Percentiles rank a stretch among this genome's conserved stretches.
Evolutionary conservation across 2,888 invertebrate genomes (phyloP).

Genomic region (Ferdinandea cuprea): DNA sequence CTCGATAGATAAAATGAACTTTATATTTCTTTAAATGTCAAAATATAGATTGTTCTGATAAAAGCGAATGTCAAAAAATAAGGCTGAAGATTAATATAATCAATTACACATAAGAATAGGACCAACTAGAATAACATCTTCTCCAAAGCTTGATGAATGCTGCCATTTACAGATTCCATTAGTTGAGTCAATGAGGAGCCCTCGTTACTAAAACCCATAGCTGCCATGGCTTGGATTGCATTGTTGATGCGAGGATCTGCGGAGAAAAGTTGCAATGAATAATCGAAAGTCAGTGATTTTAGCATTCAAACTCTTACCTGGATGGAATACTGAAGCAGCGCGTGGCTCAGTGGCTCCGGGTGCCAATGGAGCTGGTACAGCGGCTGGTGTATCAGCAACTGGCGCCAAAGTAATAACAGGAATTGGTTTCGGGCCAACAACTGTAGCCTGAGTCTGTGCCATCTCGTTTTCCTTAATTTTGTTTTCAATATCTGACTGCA

Average conservation of each 20-base stretch:
- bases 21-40: too few species aligned
- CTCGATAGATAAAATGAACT: too few species aligned
- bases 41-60: too few species aligned
- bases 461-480: conserved; percentile 73
- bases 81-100: too few species aligned
- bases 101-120: too few species aligned
- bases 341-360: conserved; percentile 75
- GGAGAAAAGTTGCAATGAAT: conserved; percentile 6
- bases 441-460: conserved; percentile 70
- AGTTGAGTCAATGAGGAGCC: conserved; percentile 83
- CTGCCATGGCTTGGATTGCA: conserved; percentile 88
- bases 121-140: too few species aligned
- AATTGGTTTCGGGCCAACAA: conserved; percentile 22
- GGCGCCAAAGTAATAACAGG: too few species aligned
- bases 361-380: conserved; percentile 34
- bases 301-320: conserved; percentile 75
- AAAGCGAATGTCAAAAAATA: too few species aligned
- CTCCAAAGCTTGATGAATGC: conserved; percentile 81
- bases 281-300: background rate
- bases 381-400: background rate
- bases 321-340: conserved; percentile 78
- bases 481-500: conserved; percentile 78
- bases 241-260: conserved; percentile 84
- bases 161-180: conserved; percentile 81
- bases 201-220: conserved; percentile 93